Evolutionary conservation across 35 echinoderm and acorn worm species (phyloP).

Genomic region (Acanthaster planci): DNA sequence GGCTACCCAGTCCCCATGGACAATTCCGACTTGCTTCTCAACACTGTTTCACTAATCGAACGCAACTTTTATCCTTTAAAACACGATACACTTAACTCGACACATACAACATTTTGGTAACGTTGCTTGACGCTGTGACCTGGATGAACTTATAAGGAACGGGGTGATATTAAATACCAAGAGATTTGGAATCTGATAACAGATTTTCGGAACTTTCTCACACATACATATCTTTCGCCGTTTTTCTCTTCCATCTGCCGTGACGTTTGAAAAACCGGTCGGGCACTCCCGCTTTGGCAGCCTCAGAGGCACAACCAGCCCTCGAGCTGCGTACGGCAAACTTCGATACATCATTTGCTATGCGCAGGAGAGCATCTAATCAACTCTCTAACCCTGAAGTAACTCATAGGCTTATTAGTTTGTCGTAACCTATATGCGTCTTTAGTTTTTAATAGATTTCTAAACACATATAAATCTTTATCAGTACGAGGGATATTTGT

Average conservation of each 20-base stretch:
- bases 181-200: constrained; percentile 9
- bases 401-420: constrained; percentile 30
- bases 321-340: constrained; percentile 45
- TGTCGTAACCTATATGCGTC: neutral
- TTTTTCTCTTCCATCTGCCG: constrained; percentile 40
- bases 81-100: too few species aligned
- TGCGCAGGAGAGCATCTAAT: neutral
- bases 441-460: neutral
- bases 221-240: constrained; percentile 38
- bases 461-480: too few species aligned
- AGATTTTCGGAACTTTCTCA: neutral
- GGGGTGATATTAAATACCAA: too few species aligned
- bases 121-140: too few species aligned
- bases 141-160: too few species aligned
- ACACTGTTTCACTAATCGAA: too few species aligned
- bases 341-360: neutral
- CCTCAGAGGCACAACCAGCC: constrained; percentile 42
- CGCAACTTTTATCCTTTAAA: too few species aligned
- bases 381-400: constrained; percentile 35
- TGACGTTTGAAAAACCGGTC: constrained; percentile 52
- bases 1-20: too few species aligned
- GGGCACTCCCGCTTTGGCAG: constrained; percentile 38
- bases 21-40: too few species aligned
- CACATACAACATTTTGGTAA: too few species aligned
- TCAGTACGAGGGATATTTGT: too few species aligned